Conservation (phyloP, 2,888 invertebrate genomes). For the Agrochola macilenta region DNA sequence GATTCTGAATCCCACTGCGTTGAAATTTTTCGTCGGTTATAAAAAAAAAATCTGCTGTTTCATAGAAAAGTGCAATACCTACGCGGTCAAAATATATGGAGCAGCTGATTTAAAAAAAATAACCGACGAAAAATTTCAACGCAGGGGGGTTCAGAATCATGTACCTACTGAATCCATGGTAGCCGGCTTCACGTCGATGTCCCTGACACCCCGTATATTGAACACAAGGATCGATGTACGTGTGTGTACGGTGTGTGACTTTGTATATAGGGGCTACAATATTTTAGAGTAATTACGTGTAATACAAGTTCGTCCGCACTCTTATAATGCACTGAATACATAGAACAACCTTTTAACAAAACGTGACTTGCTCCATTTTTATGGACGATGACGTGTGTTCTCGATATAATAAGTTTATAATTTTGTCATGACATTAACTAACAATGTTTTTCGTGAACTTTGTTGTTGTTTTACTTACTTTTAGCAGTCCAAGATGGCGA, state of each 20-base stretch:
- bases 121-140: too few relatives aligned
- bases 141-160: too few relatives aligned
- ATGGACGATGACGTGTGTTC: not conserved
- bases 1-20: too few relatives aligned
- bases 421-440: not conserved
- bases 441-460: constrained; percentile 4
- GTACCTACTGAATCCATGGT: too few relatives aligned
- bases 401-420: not conserved
- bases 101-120: too few relatives aligned
- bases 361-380: constrained; percentile 24
- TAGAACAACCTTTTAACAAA: constrained; percentile 10
- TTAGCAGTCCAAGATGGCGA: constrained; percentile 8
- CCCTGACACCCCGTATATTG: too few relatives aligned
- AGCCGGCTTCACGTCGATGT: too few relatives aligned
- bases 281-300: not conserved
- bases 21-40: too few relatives aligned
- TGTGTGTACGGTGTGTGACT: not conserved
- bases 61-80: too few relatives aligned
- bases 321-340: constrained; percentile 1
- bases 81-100: too few relatives aligned
- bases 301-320: not conserved
- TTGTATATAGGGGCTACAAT: not conserved
- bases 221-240: not conserved
- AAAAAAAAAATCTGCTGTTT: too few relatives aligned
- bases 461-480: constrained; percentile 40